phyloP scores from a whole-genome alignment of 2,888 invertebrate genomes.

The Deroplatys truncata region DNA sequence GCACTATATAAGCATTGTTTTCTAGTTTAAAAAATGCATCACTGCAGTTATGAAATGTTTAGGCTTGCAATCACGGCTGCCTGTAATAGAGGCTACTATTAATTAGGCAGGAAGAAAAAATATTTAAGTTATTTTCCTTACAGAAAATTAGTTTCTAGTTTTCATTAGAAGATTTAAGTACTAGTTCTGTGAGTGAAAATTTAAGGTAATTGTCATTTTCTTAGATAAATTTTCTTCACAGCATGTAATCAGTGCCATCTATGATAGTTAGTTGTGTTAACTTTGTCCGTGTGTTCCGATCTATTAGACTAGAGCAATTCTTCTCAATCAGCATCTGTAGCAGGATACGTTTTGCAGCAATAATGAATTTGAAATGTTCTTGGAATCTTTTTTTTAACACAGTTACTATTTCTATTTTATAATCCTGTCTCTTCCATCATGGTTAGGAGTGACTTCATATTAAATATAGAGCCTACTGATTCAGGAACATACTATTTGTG shows the following conservation, averaged over 20 bases:
- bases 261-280: not conserved
- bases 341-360: not conserved
- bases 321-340: not conserved
- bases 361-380: not conserved
- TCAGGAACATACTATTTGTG: too few relatives aligned
- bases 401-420: too few relatives aligned
- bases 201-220: not conserved
- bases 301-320: not conserved
- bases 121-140: not conserved
- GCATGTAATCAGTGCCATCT: not conserved
- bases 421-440: too few relatives aligned
- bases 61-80: not conserved
- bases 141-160: not conserved
- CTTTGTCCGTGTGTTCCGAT: not conserved
- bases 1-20: not conserved
- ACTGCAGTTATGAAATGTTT: not conserved
- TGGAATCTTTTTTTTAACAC: not conserved
- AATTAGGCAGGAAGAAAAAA: not conserved
- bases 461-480: too few relatives aligned
- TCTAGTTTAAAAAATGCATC: not conserved
- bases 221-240: not conserved
- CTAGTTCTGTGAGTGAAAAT: not conserved
- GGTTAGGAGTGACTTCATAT: too few relatives aligned
- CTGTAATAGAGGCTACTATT: not conserved
- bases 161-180: not conserved